Conservation (phyloP, 2,888 invertebrate species). For the Agelastica alni region DNA sequence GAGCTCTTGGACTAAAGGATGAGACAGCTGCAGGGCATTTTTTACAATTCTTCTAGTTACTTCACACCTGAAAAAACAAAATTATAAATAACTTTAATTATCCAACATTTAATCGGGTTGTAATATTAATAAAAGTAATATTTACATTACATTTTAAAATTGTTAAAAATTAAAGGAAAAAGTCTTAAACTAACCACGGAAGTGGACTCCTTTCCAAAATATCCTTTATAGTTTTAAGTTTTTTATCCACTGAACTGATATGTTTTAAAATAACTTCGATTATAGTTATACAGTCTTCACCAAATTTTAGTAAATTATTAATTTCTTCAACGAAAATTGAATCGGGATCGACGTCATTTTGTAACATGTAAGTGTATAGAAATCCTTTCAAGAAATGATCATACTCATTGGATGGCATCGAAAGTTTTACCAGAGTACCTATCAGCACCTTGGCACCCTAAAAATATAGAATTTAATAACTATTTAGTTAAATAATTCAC, state of each 20-base stretch:
- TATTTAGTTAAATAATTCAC: too few relatives aligned
- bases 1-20: constrained; percentile 52
- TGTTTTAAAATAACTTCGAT: constrained; percentile 42
- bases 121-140: too few relatives aligned
- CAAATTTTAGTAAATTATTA: constrained; percentile 48
- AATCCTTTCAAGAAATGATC: constrained; percentile 51
- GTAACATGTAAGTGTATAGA: constrained; percentile 53
- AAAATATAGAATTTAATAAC: constrained; percentile 24
- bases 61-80: constrained; percentile 25
- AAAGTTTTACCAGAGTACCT: constrained; percentile 39
- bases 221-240: constrained; percentile 41
- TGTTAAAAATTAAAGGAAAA: not conserved
- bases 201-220: constrained; percentile 43
- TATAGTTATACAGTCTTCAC: constrained; percentile 42
- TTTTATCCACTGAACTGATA: constrained; percentile 41
- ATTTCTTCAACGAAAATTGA: constrained; percentile 54
- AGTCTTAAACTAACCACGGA: constrained; percentile 42
- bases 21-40: constrained; percentile 42
- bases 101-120: too few relatives aligned
- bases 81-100: not conserved
- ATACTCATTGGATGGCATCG: constrained; percentile 43
- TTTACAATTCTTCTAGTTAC: constrained; percentile 43
- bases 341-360: constrained; percentile 55
- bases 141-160: not conserved
- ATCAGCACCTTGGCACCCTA: constrained; percentile 44